Conservation (phyloP, 2,888 invertebrate genomes). For the Dryobotodes eremita region DNA sequence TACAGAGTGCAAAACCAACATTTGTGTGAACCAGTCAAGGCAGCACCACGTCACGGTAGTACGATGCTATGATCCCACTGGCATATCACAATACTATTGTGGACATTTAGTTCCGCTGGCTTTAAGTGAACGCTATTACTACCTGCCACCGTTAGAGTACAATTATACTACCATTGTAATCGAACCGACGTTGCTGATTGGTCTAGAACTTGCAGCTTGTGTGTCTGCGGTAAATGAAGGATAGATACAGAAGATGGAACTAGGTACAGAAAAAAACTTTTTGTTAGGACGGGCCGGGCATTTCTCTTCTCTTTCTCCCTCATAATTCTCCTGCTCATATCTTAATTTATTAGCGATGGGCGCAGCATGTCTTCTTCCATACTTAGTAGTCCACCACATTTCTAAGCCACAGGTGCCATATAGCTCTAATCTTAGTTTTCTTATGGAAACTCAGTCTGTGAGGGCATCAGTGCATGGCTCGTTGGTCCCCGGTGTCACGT, state of each 20-base stretch:
- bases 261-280: neutral
- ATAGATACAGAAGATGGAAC: neutral
- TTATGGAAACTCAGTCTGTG: no score
- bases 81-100: neutral
- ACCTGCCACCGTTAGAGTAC: constrained; percentile 9
- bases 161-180: constrained; percentile 12
- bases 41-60: neutral
- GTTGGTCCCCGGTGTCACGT: neutral
- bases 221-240: neutral
- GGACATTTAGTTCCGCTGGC: constrained; percentile 39
- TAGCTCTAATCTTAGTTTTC: neutral
- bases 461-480: neutral
- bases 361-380: neutral
- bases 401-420: neutral
- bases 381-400: neutral
- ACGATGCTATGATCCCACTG: neutral
- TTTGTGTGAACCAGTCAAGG: constrained; percentile 5
- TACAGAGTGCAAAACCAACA: neutral
- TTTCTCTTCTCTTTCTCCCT: neutral
- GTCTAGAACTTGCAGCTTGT: neutral
- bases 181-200: constrained; percentile 5
- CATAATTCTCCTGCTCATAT: neutral
- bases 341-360: neutral
- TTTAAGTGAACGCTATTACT: neutral
- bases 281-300: neutral